Evolutionary conservation across 2,888 invertebrate genomes (phyloP), one percentile per base, ranked within the genome.

Genomic region (Microplitis manilae): DNA sequence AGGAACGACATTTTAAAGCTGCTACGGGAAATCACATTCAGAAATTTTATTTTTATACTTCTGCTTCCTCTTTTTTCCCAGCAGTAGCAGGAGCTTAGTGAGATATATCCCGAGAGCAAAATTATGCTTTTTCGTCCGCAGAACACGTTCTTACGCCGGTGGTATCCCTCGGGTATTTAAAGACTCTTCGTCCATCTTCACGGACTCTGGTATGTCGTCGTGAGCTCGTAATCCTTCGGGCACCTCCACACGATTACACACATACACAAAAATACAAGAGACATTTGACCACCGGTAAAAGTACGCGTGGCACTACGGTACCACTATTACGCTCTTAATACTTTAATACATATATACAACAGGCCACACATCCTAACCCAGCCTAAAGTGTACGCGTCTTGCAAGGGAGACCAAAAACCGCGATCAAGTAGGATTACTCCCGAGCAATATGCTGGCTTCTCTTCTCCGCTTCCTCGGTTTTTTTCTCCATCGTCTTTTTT

Each of bases 401-500:
- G 30, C 30, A 30, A 82, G 82, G 83, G 82, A 84, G 84, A 84
- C 86, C 86, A 83, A 87, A 84, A 88, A 86, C 88, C 88, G 86
- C 88, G 88, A 89, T 88, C 88, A 88, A 88, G 88, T 87, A 86
- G 88, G 88, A 89, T 89, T 88, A 88, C 88, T 86, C 79, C 80
- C 84, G 80, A 86, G 87, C 88, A 88, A 88, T 88, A 88, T 88
- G 87, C 83, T 84, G 84, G 83, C 84, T 83, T 87, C 85, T 80
- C 82, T 86, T 82, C 80, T 76, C 78, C 59, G 68, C 38, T 39
- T 68, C 67, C 8, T 50, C 17, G 50, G 40, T 70, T 62, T 74
- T 79, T 72, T 73, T 73, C 68, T 78, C 76, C 65, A 50, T 77
- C 68, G 77, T 68, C 79, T 69, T 78, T 76, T 75, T 77, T 69